Conservation (phyloP, 2,888 invertebrate species). For the Furcula furcula region DNA sequence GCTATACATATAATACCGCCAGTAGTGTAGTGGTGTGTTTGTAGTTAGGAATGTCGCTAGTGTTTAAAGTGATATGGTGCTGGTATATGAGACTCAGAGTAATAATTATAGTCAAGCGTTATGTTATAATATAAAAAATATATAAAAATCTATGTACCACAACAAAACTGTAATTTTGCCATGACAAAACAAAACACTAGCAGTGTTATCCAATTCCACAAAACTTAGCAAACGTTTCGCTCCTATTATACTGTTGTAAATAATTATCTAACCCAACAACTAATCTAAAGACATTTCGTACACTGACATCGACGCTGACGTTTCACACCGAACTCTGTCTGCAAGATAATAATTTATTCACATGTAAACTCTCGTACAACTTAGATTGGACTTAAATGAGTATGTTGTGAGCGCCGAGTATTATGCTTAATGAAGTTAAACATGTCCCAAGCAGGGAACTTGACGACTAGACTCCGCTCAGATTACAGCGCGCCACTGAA, state of each 20-base stretch:
- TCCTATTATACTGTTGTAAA: conserved; percentile 10
- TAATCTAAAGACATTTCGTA: conserved; percentile 36
- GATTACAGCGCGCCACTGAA: conserved; percentile 47
- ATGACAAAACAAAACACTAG: no score
- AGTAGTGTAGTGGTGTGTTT: no score
- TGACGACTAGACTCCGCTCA: conserved; percentile 45
- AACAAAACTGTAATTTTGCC: no score
- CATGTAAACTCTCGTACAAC: conserved; percentile 73
- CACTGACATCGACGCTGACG: conserved; percentile 23
- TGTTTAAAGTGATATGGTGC: no score
- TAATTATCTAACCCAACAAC: conserved; percentile 15
- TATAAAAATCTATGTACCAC: no score
- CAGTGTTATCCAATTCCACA: no score
- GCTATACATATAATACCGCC: no score
- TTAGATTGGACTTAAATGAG: conserved; percentile 82
- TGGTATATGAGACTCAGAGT: no score
- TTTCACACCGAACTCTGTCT: conserved; percentile 53
- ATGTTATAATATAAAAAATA: no score
- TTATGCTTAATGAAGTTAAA: conserved; percentile 80
- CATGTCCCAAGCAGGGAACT: conserved; percentile 65
- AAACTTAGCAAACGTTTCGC: conserved; percentile 2
- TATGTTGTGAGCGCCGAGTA: conserved; percentile 68
- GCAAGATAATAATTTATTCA: conserved; percentile 79
- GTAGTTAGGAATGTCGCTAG: no score
- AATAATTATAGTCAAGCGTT: no score